Base-by-base conservation (phyloP, 2,888 invertebrate genomes). In the Parthenolecanium corni region DNA sequence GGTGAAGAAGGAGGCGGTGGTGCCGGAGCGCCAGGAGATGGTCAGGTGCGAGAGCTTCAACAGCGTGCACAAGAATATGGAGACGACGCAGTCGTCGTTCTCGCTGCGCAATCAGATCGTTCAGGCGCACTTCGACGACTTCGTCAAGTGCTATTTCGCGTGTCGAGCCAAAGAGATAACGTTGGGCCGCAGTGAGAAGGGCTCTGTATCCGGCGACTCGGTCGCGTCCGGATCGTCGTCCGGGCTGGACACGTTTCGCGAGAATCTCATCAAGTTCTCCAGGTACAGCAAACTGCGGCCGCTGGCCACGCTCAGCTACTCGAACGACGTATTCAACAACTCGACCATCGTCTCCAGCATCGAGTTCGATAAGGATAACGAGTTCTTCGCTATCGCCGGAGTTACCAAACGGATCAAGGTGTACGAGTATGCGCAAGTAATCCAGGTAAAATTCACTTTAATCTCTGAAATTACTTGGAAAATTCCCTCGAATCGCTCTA, bases 341-440 rank as follows among this genome's bases (percentile, higher is more conserved):
- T 87, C 86, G 3, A 89, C 86, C 4, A 89, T 89, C 67, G 89
- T 89, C 4, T 88, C 88, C 23, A 92, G 92, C 69, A 93, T 95
- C 68, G 94, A 94, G 75, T 95, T 95, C 76, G 94, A 95, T 73
- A 89, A 92, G 74, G 94, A 95, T 74, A 87, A 89, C 73, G 93
- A 95, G 76, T 88, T 86, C 74, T 93, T 95, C 76, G 94, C 94
- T 0, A 92, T 95, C 69, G 94, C 94, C 36, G 94, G 95, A 2
- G 93, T 95, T 12, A 93, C 93, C 0, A 92, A 91, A 73, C 82
- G 90, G 66, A 94, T 95, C 64, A 94, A 94, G 77, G 86, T 91
- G 58, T 94, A 89, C 75, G 92, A 94, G 73, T 94, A 89, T 74
- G 82, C 84, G 46, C 81, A 84, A 25, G 90, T 93, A 40, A 82